Base-by-base conservation (phyloP, 2,797 vertebrate species). In the Steatocranus sp. region DNA sequence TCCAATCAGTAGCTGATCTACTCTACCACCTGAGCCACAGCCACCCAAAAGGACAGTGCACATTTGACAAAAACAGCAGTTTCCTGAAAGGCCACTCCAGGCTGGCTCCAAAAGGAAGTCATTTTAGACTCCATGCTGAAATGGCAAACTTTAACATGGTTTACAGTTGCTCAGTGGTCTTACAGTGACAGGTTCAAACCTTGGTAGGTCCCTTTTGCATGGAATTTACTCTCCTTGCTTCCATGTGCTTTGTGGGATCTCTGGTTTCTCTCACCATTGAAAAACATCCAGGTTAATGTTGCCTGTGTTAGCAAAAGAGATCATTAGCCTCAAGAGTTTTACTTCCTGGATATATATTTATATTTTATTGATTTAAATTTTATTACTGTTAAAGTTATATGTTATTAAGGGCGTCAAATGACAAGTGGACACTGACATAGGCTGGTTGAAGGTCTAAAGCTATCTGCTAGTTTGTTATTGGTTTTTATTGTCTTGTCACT, bases 61-160 rank as follows among this genome's bases (percentile, higher is more conserved):
- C 38, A 18, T 70, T 23, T 66, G 34, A 66, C n/a, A 23, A 66
- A 66, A 66, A 66, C 32, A 20, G n/a, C 34, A 23, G 34, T 66
- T 63, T 63, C 58, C 38, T 63, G 0, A 61, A 36, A n/a, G 32
- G 34, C 34, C 58, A 2, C 32, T 63, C 7, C 15, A 23, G 0
- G n/a, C 34, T 66, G 61, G 61, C n/a, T 15, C 34, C 61, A 66
- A 66, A 66, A 66, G 3, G n/a, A 23, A 63, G 58, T 38, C 18
- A 36, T n/a, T 61, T 36, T 63, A 36, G 58, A 38, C 34, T 36
- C 11, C 32, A 63, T 36, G 32, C 18, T 63, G 7, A 63, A 36
- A 36, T 63, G 32, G 1, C 56, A n/a, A 34, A n/a, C 30, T 61
- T 61, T 36, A 61, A 61, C 32, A 20, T 63, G 58, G 4, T 38